Percentiles rank a stretch among this genome's conserved stretches.
Evolutionary conservation across 2,888 invertebrate species (phyloP).

Genomic region (Clepsis dumicolana): DNA sequence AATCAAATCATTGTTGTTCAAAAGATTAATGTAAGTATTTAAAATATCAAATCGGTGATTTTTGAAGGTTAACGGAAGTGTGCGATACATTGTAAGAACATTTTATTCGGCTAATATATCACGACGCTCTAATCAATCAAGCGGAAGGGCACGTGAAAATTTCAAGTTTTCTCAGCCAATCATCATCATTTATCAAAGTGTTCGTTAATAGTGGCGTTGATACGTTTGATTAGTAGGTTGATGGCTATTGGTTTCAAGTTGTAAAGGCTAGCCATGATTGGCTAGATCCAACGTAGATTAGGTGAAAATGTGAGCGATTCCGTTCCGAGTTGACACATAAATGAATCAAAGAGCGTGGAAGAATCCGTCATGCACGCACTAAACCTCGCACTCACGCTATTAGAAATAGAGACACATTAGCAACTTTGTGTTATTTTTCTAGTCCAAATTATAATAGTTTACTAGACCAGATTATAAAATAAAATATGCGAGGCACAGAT

Average conservation of each 20-base stretch:
- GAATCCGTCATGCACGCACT: conserved; percentile 22
- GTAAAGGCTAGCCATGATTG: conserved; percentile 22
- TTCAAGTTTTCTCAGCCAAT: conserved; percentile 24
- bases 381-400: conserved; percentile 13
- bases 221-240: conserved; percentile 5
- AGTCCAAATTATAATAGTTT: conserved; percentile 21
- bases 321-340: conserved; percentile 47
- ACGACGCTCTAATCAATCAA: conserved; percentile 25
- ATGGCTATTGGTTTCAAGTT: conserved; percentile 7
- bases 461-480: conserved; percentile 8
- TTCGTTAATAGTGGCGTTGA: conserved; percentile 9
- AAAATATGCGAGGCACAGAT: conserved; percentile 7
- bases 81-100: neutral
- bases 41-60: conserved; percentile 9
- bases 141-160: conserved; percentile 18
- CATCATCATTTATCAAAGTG: conserved; percentile 23
- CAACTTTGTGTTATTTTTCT: conserved; percentile 27
- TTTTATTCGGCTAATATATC: conserved; percentile 12
- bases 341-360: conserved; percentile 34
- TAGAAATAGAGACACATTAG: conserved; percentile 17
- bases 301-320: conserved; percentile 54
- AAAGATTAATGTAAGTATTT: conserved; percentile 27
- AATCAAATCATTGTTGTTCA: conserved; percentile 18
- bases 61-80: conserved; percentile 16
- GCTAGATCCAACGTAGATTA: conserved; percentile 47